Evolutionary conservation across 2,888 invertebrate genomes (phyloP), one percentile per base, ranked within the genome.

Genomic region (Plemyria rubiginata): DNA sequence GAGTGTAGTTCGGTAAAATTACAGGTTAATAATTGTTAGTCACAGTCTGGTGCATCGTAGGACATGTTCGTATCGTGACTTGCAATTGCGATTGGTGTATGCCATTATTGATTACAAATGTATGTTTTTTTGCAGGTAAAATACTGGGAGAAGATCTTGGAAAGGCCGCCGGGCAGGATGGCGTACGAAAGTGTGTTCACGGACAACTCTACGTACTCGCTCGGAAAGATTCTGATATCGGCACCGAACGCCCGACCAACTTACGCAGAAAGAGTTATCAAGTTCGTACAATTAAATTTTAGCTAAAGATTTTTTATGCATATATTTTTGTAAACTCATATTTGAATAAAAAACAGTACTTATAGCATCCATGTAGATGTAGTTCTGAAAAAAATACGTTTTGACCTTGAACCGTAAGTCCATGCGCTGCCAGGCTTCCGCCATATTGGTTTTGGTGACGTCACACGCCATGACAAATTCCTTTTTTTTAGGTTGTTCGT

Each of bases 131-230:
- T 5, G 2, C 60, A 96, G 88, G 93, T 97, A 22, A 96, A 96
- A 74, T 98, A 97, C 77, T 96, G 98, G 95, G 97, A 98, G 81
- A 95, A 95, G 76, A 95, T 98, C 70, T 84, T 98, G 22, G 98
- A 98, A 57, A 96, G 96, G 66, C 94, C 96, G 0, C 94, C 96
- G 0, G 98, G 98, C 0, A 94, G 96, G 67, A 94, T 95, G 74
- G 98, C 98, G 0, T 94, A 98, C 76, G 96, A 97, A 75, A 94
- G 94, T 61, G 97, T 98, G 77, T 98, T 98, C 78, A 94, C 94
- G 3, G 93, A 94, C 0, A 90, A 94, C 1, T 94, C 95, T 0
- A 93, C 94, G 29, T 95, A 94, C 73, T 95, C 95, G 65, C 93
- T 98, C 45, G 96, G 97, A 0, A 96, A 96, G 67, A 94, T 98